Evolutionary conservation across 1,140 invertebrate species (phyloP), one percentile per base, ranked within the genome.

Genomic region (Drosophila ficusphila): DNA sequence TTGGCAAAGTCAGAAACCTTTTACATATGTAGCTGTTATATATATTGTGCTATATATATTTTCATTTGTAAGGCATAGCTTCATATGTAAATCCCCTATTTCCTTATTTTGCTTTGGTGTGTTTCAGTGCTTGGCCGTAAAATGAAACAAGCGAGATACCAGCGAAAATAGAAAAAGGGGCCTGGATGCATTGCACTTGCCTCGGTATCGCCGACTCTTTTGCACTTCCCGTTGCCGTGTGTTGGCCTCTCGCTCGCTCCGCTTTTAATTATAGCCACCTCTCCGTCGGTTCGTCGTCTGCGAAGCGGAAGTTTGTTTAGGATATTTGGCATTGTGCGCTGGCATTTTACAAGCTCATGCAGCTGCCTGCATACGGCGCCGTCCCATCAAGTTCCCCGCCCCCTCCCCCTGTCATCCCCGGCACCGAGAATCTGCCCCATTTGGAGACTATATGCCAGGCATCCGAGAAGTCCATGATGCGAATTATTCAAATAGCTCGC

Each of bases 241-340:
- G 11, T 3, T 12, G 19, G 39, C n/a, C 39, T 42, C 39, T 42
- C 19, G 11, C 11, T 33, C 27, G 38, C 6, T 23, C 39, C 19
- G 61, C 49, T 60, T 60, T 71, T 85, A 85, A 85, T 85, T 85
- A 85, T 86, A 85, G 76, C 53, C 54, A 62, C 67, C 58, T 58
- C 33, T 74, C 9, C 25, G 58, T 71, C 67, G 75, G 36, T 67
- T 42, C 64, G 25, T 47, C 65, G 27, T 47, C 53, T 51, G 36
- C 36, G 38, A 76, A 78, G 77, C 82, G 81, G 81, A 85, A 85
- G 82, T 85, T 85, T 85, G 81, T 85, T 85, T 88, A 86, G 79
- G 81, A 81, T 85, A 72, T 81, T 79, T 79, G 76, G 70, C 76
- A 79, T 70, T 79, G 76, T 79, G 46, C 36, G 58, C 34, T 53